Evolutionary conservation across 2,113 vertebrate species (phyloP), one percentile per base, ranked within the genome.

Genomic region (Ramphastos sulfuratus): DNA sequence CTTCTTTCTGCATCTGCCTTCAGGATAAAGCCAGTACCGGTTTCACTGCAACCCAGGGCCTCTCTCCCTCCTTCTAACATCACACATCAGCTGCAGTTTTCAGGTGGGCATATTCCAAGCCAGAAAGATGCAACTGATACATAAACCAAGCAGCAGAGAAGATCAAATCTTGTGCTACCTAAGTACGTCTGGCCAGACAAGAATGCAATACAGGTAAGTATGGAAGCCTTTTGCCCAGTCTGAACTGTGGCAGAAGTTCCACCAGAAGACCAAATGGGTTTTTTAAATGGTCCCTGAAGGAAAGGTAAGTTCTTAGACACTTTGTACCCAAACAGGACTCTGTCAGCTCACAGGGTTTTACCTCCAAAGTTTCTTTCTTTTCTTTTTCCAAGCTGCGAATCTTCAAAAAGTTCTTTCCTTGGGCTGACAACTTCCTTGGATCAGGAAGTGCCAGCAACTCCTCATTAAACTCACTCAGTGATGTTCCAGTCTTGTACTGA

Each of bases 341-440:
- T 30, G 8, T 10, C 21, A 70, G 7, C 25, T 77, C 42, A 46
- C 11, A 55, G 8, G 12, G 19, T 39, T 23, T 92, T 95, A 99
- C 99, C 98, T 99, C 98, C 72, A 98, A 95, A 4, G 97, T 89
- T 48, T 98, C 98, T 90, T 98, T 98, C 82, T 98, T 99, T 37
- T 98, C 98, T 92, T 96, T 98, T 86, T 99, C 98, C 44, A 99
- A 96, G 74, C 52, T 92, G 46, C 98, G 98, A 85, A 99, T 98
- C 96, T 98, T 97, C 90, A 96, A 95, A 56, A 98, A 64, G 94
- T 99, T 98, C 89, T 96, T 99, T 84, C 98, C 98, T 66, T 97
- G 98, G 31, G 93, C 90, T 2, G 98, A 97, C 46, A 95, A 82
- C 93, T 97, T 99, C 94, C 92, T 97, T 8, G 94, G 48, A 50